phyloP scores from a whole-genome alignment of 2,888 invertebrate species.

The Ormyrus rosae region DNA sequence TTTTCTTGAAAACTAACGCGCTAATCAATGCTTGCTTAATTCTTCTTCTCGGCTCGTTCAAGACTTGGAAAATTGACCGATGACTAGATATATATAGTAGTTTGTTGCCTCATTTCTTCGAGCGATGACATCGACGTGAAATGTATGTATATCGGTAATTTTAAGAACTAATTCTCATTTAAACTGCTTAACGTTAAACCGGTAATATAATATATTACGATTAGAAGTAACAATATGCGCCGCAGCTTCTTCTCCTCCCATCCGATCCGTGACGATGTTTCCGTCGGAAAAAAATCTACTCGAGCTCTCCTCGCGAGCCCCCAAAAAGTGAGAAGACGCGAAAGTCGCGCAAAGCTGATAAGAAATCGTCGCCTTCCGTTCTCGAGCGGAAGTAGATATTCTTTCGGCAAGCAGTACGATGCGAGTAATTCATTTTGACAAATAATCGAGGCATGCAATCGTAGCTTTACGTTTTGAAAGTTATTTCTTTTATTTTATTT shows the following conservation, averaged over 20 bases:
- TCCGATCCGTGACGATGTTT: not conserved
- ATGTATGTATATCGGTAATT: not conserved
- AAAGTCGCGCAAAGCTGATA: not conserved
- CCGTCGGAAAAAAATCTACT: constrained; percentile 11
- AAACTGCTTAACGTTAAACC: constrained; percentile 32
- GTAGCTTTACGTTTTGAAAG: constrained; percentile 9
- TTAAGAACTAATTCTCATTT: constrained; percentile 17
- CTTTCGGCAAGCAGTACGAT: not conserved
- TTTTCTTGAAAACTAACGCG: not conserved
- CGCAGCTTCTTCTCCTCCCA: not conserved
- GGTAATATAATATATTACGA: constrained; percentile 29
- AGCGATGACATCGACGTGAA: constrained; percentile 38
- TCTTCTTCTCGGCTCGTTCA: constrained; percentile 15
- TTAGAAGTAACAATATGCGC: constrained; percentile 30
- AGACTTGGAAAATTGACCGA: constrained; percentile 50
- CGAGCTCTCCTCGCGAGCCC: no score
- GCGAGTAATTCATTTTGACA: not conserved
- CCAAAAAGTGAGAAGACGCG: no score
- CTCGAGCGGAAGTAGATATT: not conserved
- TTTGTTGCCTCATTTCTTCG: constrained; percentile 18
- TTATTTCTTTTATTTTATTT: not conserved
- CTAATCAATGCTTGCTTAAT: constrained; percentile 5
- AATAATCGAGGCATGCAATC: constrained; percentile 10
- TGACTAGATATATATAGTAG: not conserved
- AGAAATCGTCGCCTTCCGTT: not conserved